A percentile compares a stretch with the other conserved stretches of the same genome.
Evolutionary conservation across 2,113 vertebrate genomes (phyloP).

Genomic region (Pygoscelis antarcticus): DNA sequence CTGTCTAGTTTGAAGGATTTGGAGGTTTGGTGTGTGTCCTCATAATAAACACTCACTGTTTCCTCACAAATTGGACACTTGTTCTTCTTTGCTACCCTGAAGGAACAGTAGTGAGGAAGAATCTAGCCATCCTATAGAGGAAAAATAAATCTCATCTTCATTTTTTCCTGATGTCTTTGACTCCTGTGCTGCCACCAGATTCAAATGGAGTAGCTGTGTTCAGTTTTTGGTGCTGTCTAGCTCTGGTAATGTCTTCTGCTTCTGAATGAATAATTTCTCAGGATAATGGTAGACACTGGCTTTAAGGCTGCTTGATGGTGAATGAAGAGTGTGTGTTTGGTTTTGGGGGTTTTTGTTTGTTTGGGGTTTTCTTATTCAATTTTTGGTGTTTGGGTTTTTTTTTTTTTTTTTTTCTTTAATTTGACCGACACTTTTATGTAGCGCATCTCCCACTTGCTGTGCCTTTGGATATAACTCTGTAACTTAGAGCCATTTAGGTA

Average conservation of each 20-base stretch:
- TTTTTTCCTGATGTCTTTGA: background rate
- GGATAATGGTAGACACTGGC: background rate
- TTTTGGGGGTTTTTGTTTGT: background rate
- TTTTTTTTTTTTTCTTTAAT: background rate
- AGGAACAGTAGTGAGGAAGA: background rate
- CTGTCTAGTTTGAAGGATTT: background rate
- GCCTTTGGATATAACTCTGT: background rate
- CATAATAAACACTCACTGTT: background rate
- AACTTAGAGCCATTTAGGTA: background rate
- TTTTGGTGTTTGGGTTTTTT: no score
- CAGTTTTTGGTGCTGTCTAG: background rate
- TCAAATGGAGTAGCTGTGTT: background rate
- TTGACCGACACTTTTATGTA: background rate
- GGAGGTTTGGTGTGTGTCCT: background rate
- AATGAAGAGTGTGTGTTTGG: background rate
- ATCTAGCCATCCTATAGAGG: background rate
- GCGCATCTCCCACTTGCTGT: background rate
- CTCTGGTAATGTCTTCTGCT: background rate
- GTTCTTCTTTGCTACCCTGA: background rate
- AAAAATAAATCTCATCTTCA: background rate
- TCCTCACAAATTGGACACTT: background rate
- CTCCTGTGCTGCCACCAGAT: background rate
- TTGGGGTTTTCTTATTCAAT: background rate
- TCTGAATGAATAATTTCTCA: background rate
- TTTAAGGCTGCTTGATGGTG: background rate